Percentiles rank a stretch among this genome's conserved stretches.
Conservation (phyloP, 2,797 vertebrate species). For the Scolopax bukidnonensis region DNA sequence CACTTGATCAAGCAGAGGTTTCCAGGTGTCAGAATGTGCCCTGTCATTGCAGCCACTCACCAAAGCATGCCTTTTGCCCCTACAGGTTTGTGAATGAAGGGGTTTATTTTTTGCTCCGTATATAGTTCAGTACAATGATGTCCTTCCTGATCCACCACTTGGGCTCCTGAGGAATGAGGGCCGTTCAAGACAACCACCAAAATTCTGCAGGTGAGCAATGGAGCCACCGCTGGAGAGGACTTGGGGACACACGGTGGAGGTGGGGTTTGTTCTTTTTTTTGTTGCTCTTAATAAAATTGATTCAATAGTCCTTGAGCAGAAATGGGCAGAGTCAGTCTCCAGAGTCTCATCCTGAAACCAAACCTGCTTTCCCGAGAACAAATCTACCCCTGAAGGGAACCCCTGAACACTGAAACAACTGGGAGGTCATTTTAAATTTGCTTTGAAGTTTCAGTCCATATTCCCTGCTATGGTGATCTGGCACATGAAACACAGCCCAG, state of each 20-base stretch:
- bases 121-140: too few relatives aligned
- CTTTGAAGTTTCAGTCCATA: not conserved
- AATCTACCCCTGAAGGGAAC: not conserved
- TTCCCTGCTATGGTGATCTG: not conserved
- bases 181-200: not conserved
- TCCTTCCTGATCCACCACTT: accelerated
- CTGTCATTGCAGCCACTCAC: not conserved
- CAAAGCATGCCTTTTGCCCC: not conserved
- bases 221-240: not conserved
- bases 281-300: not conserved
- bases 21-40: not conserved
- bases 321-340: not conserved
- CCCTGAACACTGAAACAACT: not conserved
- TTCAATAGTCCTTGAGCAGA: not conserved
- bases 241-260: accelerated
- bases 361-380: not conserved
- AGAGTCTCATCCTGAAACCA: not conserved
- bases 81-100: not conserved
- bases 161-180: not conserved
- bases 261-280: not conserved
- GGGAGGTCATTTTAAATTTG: not conserved
- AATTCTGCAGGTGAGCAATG: not conserved
- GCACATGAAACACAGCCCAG: not conserved
- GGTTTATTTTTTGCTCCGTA: accelerated
- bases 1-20: not conserved